Base-by-base conservation (phyloP, 2,113 vertebrate genomes). In the Emberiza fucata region DNA sequence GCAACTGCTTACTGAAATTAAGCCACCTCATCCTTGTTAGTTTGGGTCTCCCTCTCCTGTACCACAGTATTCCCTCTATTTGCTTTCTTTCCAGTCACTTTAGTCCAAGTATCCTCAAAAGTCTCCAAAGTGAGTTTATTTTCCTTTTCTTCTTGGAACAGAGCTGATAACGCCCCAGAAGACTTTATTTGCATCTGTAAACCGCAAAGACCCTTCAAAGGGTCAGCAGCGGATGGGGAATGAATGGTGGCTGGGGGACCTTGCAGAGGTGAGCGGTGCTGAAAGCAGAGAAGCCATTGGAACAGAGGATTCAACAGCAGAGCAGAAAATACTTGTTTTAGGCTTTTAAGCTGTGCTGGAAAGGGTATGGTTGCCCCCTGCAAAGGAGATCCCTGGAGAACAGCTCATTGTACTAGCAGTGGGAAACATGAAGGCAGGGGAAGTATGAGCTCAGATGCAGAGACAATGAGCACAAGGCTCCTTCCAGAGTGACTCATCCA, bases 401-500 rank as follows among this genome's bases (percentile, higher is more conserved):
- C 7, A 9, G 69, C 35, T 94, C 60, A 86, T 91, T 86, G 94
- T 95, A 45, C 77, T 39, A 57, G 40, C n/a, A 93, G 64, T 90
- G 94, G 82, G 93, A 96, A 96, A 94, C 82, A 92, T 14, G 85
- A 93, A 88, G 92, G 90, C 93, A 92, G 76, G 88, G 96, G 94
- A 97, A 94, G 92, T 71, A 94, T 94, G 94, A 97, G 94, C 88
- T 96, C 96, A 93, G 88, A 86, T 11, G 50, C 48, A 53, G 90
- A 92, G 92, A 96, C 93, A 94, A 90, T 93, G 95, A 96, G 86
- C 88, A 75, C 64, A 71, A 92, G 88, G 79, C 90, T 96, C 86
- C 82, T 88, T 94, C 91, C 92, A 94, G 54, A 54, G 94, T 95
- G 96, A 96, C 88, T 96, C 96, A 96, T 57, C 64, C 90, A 90